Percentiles rank a stretch among this genome's conserved stretches.
These are phyloP conservation scores for Athalia rosae DNA, from an alignment of 2,888 invertebrate genomes.

Conservation along the genomic window DNA sequence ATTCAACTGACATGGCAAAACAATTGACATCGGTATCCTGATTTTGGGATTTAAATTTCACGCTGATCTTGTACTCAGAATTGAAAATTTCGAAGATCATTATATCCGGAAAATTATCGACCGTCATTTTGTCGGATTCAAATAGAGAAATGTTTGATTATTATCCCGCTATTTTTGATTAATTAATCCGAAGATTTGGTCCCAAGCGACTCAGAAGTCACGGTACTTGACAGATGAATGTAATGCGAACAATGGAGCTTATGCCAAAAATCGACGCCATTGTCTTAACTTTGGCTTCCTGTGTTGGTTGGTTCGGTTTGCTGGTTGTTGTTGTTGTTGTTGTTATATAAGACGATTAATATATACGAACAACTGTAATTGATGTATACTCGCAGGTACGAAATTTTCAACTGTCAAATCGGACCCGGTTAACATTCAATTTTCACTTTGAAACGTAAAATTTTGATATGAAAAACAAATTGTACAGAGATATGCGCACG, in stretches of 20 bases:
- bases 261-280: conserved; percentile 72
- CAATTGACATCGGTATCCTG: conserved; percentile 45
- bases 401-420: conserved; percentile 18
- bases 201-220: conserved; percentile 52
- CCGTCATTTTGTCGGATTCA: conserved; percentile 7
- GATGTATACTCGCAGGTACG: conserved; percentile 17
- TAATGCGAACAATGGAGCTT: conserved; percentile 69
- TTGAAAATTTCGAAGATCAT: conserved; percentile 23
- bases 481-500: no score
- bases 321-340: no score
- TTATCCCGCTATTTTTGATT: conserved; percentile 36
- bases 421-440: not conserved
- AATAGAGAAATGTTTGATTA: conserved; percentile 17
- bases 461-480: no score
- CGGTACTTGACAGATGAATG: conserved; percentile 71
- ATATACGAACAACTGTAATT: conserved; percentile 32
- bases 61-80: not conserved
- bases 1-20: conserved; percentile 63
- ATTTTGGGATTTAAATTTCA: conserved; percentile 16
- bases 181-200: conserved; percentile 50
- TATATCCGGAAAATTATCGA: not conserved
- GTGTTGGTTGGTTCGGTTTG: conserved; percentile 43
- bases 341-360: conserved; percentile 60
- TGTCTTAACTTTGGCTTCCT: conserved; percentile 71
- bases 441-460: no score